Percentiles rank a stretch among this genome's conserved stretches.
These are phyloP conservation scores for Cyclopterus lumpus DNA, from an alignment of 2,797 vertebrate species.

Conservation along the genomic window DNA sequence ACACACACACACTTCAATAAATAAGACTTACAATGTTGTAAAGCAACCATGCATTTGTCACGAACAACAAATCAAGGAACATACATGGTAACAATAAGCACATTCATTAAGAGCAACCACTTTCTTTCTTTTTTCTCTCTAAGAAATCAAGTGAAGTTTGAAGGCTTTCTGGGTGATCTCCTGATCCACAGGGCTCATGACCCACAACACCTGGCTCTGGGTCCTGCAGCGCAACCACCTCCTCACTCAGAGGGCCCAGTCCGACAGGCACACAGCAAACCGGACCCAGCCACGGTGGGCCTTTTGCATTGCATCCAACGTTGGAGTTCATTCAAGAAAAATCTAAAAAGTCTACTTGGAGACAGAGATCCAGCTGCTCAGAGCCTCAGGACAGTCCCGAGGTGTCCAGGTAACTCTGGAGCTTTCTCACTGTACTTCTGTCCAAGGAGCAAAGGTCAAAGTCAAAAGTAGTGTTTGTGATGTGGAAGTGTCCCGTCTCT, in stretches of 20 bases:
- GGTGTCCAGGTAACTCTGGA: constrained; percentile 97
- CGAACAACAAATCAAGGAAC: constrained; percentile 79
- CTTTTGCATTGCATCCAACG: constrained; percentile 75
- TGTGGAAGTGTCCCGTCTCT: constrained; percentile 99
- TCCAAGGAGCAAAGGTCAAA: constrained; percentile 99
- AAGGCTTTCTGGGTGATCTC: constrained; percentile 93
- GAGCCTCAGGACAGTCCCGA: constrained; percentile 91
- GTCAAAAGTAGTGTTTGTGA: constrained; percentile 99
- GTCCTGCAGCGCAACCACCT: constrained; percentile 45
- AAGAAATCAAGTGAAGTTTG: constrained; percentile 78
- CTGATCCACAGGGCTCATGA: constrained; percentile 83
- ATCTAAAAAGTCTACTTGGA: constrained; percentile 39
- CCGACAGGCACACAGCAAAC: constrained; percentile 65
- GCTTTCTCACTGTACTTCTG: constrained; percentile 97
- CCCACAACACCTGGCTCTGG: constrained; percentile 33
- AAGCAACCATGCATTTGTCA: constrained; percentile 93
- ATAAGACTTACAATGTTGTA: constrained; percentile 91
- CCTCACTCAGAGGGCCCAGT: constrained; percentile 26
- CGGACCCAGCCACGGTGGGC: constrained; percentile 75
- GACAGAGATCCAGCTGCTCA: constrained; percentile 71
- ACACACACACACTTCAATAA: constrained; percentile 84
- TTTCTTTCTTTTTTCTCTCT: constrained; percentile 68
- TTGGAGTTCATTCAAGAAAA: constrained; percentile 68
- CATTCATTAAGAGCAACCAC: constrained; percentile 87
- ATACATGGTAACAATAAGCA: constrained; percentile 87